Percentiles rank a stretch among this genome's conserved stretches.
These are phyloP conservation scores for Lemur catta DNA, from an alignment of 2,797 vertebrate genomes.

Conservation along the genomic window DNA sequence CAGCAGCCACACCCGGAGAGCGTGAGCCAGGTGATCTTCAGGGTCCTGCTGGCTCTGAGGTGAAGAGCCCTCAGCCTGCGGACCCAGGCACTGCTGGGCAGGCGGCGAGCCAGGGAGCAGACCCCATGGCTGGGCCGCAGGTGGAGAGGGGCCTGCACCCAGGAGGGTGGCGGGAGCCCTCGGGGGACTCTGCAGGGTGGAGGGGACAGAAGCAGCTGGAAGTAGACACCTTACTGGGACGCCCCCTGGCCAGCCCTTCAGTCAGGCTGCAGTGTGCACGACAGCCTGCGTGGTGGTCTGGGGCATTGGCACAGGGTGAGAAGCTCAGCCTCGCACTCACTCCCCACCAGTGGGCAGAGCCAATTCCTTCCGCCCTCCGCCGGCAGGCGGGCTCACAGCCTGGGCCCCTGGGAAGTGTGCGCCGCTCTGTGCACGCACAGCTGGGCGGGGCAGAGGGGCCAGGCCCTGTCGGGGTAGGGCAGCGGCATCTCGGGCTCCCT, in stretches of 20 bases:
- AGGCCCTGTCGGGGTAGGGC: rapidly evolving
- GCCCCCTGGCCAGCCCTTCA: too few species aligned
- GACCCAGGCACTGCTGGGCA: too few species aligned
- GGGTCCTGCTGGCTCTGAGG: background rate
- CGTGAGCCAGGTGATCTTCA: rapidly evolving
- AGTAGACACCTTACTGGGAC: background rate
- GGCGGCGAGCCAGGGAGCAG: background rate
- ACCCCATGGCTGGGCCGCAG: background rate
- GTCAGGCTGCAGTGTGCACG: rapidly evolving
- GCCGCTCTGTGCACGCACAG: rapidly evolving
- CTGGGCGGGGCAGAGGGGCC: rapidly evolving
- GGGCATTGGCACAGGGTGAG: rapidly evolving
- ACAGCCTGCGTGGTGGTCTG: background rate
- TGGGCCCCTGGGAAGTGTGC: background rate
- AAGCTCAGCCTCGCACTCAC: too few species aligned
- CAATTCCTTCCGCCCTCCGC: too few species aligned
- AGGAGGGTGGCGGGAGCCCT: rapidly evolving
- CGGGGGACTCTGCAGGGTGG: rapidly evolving
- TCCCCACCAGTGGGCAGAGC: rapidly evolving
- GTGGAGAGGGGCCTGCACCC: background rate
- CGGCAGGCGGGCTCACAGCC: background rate
- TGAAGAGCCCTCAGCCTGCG: background rate
- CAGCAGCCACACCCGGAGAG: background rate
- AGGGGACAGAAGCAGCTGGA: background rate
- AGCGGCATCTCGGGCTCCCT: rapidly evolving